Evolutionary conservation across 2,113 vertebrate species (phyloP).

Genomic region (Setophaga coronata): DNA sequence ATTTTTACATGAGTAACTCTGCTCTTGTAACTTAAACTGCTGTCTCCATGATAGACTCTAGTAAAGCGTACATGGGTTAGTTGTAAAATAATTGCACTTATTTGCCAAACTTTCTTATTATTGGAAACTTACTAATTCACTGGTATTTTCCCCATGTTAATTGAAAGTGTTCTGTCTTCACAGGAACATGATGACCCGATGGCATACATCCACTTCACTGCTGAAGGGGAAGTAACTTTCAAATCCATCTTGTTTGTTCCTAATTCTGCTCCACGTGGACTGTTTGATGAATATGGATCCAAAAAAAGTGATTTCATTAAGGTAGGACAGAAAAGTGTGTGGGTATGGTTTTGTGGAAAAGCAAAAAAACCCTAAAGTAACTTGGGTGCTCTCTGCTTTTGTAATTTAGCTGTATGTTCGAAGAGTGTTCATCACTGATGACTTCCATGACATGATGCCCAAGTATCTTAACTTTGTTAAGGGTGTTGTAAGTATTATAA

Average conservation of each 20-base stretch:
- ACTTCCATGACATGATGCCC: slow-evolving; percentile 99
- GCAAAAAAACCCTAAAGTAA: neutral
- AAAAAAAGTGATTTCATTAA: slow-evolving; percentile 99
- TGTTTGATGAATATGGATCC: slow-evolving; percentile 97
- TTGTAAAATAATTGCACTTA: neutral
- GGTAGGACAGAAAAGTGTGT: slow-evolving; percentile 66
- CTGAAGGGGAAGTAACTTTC: slow-evolving; percentile 98
- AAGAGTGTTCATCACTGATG: slow-evolving; percentile 98
- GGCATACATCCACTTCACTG: slow-evolving; percentile 94
- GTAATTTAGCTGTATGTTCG: slow-evolving; percentile 89
- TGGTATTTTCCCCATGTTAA: neutral
- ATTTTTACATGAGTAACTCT: fast-evolving
- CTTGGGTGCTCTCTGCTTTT: neutral
- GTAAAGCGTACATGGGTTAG: neutral
- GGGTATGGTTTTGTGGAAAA: neutral
- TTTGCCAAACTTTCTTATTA: fast-evolving
- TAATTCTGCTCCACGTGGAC: slow-evolving; percentile 89
- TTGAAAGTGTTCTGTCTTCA: neutral
- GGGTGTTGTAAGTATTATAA: slow-evolving; percentile 89
- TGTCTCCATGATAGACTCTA: neutral
- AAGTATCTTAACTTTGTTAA: slow-evolving; percentile 97
- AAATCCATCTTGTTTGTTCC: slow-evolving; percentile 97
- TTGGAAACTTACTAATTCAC: neutral
- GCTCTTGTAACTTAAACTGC: neutral
- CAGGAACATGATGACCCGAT: slow-evolving; percentile 92